Base-by-base conservation (phyloP, 2,888 invertebrate genomes). In the Alloscopus bannaensis region DNA sequence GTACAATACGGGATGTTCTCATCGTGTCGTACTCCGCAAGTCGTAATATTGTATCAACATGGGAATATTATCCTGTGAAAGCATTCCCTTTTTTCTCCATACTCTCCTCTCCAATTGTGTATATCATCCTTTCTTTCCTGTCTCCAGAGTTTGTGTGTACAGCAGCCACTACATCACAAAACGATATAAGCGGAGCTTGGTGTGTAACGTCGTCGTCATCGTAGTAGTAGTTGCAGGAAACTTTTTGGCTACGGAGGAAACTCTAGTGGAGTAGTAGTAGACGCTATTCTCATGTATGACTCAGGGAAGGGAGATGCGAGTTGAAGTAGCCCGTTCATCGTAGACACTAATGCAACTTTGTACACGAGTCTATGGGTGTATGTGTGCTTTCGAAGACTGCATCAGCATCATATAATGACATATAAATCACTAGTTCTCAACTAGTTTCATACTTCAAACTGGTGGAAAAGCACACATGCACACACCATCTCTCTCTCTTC, bases 61-160 rank as follows among this genome's bases (percentile, higher is more conserved):
- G 79, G 72, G 72, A 68, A 72, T 72, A 72, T 72, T 60, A 52
- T 79, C 52, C 68, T 66, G 72, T 68, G 79, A 79, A 79, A 79
- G 72, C 59, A 72, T 72, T 79, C 72, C 72, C 79, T 60, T 50
- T 66, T 70, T 66, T 31, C 45, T 50, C 52, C 29, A 45, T 45
- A 45, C 64, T 62, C 52, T 18, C 52, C 24, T 47, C 52, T 20
- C 59, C 36, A 57, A 78, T 65, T 47, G 64, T 62, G 59, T 68
- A 62, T 65, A 70, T 65, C 70, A 59, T 77, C 40, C 45, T 52
- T 62, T 29, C 26, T 65, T 20, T 4, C 42, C 50, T 50, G 40
- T 68, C 71, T 60, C 71, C 71, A 71, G 71, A 47, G 29, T 69
- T 69, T 57, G 52, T n/a, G n/a, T n/a, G n/a, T n/a, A n/a, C n/a